These are phyloP conservation scores for Sitobion miscanthi DNA, from an alignment of 1,140 invertebrate genomes.

Conservation along the genomic window DNA sequence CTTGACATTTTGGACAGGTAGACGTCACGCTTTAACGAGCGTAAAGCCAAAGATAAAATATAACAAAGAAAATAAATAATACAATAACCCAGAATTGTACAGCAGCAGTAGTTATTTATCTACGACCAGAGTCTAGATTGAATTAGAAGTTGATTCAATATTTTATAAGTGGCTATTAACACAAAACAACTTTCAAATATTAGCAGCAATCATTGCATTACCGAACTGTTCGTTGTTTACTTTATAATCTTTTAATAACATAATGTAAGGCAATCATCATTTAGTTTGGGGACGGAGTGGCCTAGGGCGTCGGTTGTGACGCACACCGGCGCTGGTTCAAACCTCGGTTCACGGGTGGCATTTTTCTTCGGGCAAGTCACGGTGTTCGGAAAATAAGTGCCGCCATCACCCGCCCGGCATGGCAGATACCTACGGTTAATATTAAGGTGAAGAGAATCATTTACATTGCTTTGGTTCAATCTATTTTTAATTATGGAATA, in stretches of 20 bases:
- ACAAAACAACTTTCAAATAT: slow-evolving; percentile 4
- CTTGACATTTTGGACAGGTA: not conserved
- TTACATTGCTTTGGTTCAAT: no score
- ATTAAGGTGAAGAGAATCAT: no score
- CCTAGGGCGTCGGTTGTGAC: no score
- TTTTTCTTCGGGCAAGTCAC: no score
- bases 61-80: not conserved
- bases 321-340: no score
- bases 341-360: no score
- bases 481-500: no score
- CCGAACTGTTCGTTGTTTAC: not conserved
- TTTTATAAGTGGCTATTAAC: not conserved
- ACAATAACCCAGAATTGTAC: not conserved
- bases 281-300: not conserved
- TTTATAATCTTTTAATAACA: not conserved
- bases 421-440: no score
- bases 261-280: not conserved
- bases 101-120: not conserved
- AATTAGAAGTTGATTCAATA: not conserved
- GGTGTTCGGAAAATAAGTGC: no score
- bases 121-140: not conserved
- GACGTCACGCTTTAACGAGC: not conserved
- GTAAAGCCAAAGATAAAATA: not conserved
- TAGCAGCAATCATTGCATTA: not conserved
- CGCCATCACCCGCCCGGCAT: no score